Evolutionary conservation across 1,140 invertebrate genomes (phyloP), one percentile per base, ranked within the genome.

Genomic region (Drosophila subpulchrella): DNA sequence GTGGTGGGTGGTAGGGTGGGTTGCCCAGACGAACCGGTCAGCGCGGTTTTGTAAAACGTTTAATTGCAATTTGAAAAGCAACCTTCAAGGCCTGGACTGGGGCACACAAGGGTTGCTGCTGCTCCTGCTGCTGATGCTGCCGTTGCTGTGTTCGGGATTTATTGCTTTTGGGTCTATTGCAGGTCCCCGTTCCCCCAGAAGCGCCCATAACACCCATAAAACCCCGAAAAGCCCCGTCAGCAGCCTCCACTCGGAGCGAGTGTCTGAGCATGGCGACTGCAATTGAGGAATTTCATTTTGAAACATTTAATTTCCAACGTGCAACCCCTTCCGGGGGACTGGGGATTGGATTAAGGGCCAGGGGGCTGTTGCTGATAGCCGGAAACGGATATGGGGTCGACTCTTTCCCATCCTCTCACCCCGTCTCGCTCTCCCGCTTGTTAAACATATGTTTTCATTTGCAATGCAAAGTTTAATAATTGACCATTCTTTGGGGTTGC

Each of bases 271-370:
- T 82, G 82, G 79, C 75, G 79, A 80, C 84, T 88, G 84, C 84
- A 88, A 88, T 88, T 89, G 84, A 89, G 84, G 84, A 88, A 88
- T 88, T 88, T 88, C 84, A 88, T 88, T 88, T 88, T 83, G 84
- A 89, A 88, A 89, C 84, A 88, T 88, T 88, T 88, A 88, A 88
- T 88, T 88, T 88, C 44, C 81, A 88, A 81, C 80, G 76, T 84
- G 80, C 71, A 77, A 78, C 66, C 81, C 61, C 67, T 56, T 10
- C 34, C 17, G 17, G 48, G 36, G 53, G 38, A 2, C 17, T 10
- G 56, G 53, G 57, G 24, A 24, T 50, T 51, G 34, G 51, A 66
- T 48, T 57, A 66, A 66, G 7, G 66, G 13, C 4, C n/a, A n/a
- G 12, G 47, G 54, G 58, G 66, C 70, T 38, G 72, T 61, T 71